phyloP scores from a whole-genome alignment of 2,888 invertebrate species.

The Hymenopus coronatus region DNA sequence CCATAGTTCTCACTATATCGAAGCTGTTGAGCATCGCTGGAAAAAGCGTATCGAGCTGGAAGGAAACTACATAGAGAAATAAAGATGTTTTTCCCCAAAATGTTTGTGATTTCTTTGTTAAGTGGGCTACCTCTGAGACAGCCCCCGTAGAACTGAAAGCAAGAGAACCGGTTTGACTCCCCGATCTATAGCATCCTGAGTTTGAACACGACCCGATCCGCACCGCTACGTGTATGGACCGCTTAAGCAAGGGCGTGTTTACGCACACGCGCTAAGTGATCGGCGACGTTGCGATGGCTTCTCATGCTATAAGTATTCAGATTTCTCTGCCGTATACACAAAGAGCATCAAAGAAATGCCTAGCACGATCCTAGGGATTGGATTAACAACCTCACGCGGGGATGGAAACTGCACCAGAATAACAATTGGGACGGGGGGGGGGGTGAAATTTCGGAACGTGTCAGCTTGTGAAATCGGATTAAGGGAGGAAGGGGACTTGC shows the following conservation, averaged over 20 bases:
- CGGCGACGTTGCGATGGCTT: not conserved
- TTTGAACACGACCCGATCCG: too few relatives aligned
- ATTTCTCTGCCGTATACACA: not conserved
- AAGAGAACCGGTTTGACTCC: too few relatives aligned
- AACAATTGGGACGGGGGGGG: not conserved
- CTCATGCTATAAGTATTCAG: not conserved
- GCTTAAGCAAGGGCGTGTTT: not conserved
- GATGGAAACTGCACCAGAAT: constrained; percentile 6
- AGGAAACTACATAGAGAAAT: too few relatives aligned
- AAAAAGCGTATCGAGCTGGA: too few relatives aligned
- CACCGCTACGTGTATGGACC: not conserved
- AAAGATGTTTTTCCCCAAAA: too few relatives aligned
- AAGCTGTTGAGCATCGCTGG: too few relatives aligned
- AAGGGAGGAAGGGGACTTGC: not conserved
- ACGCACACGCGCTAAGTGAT: not conserved
- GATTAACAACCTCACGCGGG: constrained; percentile 22
- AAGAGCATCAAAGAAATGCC: constrained; percentile 23
- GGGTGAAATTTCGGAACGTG: constrained; percentile 13
- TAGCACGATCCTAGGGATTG: constrained; percentile 20
- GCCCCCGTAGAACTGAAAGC: too few relatives aligned
- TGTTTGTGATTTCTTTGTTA: too few relatives aligned
- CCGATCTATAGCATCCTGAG: too few relatives aligned
- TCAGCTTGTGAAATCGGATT: constrained; percentile 22
- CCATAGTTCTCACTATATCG: too few relatives aligned
- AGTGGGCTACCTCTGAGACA: too few relatives aligned